phyloP scores from a whole-genome alignment of 1,140 invertebrate genomes.

The Hycleus cichorii region DNA sequence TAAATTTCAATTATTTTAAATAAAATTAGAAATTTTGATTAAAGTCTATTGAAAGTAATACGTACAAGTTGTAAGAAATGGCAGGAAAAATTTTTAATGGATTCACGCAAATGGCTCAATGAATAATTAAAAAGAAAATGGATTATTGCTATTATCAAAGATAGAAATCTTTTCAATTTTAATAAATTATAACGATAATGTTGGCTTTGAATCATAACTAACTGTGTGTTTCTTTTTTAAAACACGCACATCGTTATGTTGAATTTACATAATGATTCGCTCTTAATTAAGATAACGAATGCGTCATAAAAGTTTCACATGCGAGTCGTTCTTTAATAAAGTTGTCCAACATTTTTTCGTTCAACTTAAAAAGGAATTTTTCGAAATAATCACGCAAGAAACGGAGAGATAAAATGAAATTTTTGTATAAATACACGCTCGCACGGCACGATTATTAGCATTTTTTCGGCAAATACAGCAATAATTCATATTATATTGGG shows the following conservation, averaged over 20 bases:
- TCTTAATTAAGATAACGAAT: constrained; percentile 6
- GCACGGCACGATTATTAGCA: too few relatives aligned
- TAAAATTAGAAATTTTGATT: too few relatives aligned
- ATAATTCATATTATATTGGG: too few relatives aligned
- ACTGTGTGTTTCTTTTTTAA: constrained; percentile 9
- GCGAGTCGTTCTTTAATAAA: constrained; percentile 24
- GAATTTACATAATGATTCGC: constrained; percentile 29
- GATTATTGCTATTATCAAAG: constrained; percentile 14
- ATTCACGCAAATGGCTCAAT: constrained; percentile 13
- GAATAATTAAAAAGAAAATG: constrained; percentile 16
- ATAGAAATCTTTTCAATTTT: constrained; percentile 12
- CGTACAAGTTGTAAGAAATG: background rate
- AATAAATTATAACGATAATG: constrained; percentile 27
- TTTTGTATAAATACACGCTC: too few relatives aligned
- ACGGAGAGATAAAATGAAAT: too few relatives aligned
- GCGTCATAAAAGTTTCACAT: constrained; percentile 19
- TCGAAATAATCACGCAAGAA: too few relatives aligned
- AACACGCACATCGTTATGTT: constrained; percentile 25
- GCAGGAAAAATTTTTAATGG: background rate
- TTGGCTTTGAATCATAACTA: constrained; percentile 25
- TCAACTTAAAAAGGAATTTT: too few relatives aligned
- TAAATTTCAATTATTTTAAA: too few relatives aligned
- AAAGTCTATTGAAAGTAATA: too few relatives aligned
- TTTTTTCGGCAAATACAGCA: too few relatives aligned
- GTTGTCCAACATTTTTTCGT: constrained; percentile 25